A percentile compares a stretch with the other conserved stretches of the same genome.
phyloP scores from a whole-genome alignment of 2,113 vertebrate genomes.

The Marmota monax region DNA sequence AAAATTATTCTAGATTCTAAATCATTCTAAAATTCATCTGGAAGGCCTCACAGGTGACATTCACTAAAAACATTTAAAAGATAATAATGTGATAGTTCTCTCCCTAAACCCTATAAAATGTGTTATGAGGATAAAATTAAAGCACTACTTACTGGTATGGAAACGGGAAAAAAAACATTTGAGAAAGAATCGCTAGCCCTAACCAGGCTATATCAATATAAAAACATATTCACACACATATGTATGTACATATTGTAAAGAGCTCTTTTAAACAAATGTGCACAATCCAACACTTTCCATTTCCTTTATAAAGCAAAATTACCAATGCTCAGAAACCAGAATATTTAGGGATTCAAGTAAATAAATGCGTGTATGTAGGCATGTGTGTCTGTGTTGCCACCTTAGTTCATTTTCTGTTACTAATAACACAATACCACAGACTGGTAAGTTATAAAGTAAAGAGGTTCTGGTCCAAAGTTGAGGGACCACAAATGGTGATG shows the following conservation, averaged over 20 bases:
- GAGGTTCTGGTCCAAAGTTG: background rate
- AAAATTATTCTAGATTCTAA: background rate
- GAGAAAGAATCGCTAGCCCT: background rate
- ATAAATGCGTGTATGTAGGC: background rate
- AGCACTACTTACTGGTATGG: background rate
- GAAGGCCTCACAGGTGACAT: background rate
- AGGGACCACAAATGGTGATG: no score
- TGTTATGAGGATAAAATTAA: conserved; percentile 14
- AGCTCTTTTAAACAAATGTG: background rate
- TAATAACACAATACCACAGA: background rate
- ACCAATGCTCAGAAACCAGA: background rate
- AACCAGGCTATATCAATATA: background rate
- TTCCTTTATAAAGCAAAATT: conserved; percentile 21
- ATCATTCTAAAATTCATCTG: conserved; percentile 1
- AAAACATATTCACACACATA: background rate
- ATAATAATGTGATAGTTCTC: background rate
- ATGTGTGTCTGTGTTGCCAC: no score
- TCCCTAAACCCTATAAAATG: background rate
- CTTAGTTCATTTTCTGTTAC: background rate
- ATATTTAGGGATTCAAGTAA: background rate
- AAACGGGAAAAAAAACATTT: background rate
- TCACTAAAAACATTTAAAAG: conserved; percentile 13
- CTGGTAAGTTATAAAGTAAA: background rate
- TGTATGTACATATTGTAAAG: background rate
- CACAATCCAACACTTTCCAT: background rate